Base-by-base conservation (phyloP, 2,113 vertebrate genomes). In the Malurus cyaneus region DNA sequence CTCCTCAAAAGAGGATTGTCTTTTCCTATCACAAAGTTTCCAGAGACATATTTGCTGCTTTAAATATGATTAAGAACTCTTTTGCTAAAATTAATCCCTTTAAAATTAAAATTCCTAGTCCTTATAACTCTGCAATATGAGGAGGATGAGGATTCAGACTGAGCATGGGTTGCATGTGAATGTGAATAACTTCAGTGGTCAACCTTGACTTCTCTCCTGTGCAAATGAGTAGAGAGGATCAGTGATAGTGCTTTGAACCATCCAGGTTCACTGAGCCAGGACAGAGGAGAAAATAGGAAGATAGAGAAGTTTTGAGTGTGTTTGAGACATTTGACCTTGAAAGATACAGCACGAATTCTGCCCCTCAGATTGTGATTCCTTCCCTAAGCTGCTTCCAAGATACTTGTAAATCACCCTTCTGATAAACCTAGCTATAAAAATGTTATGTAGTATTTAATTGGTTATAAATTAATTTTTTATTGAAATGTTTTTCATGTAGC, bases 1-100 rank as follows among this genome's bases (percentile, higher is more conserved):
- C 9, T 92, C 28, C 72, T 94, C 31, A 79, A 28, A 89, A 86
- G 36, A 20, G 6, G n/a, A 80, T 34, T 94, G 70, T 95, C 14
- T 85, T 94, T 94, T 94, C 34, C 36, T 92, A 54, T 85, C 71
- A 77, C 52, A 41, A 85, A 91, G n/a, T 88, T 80, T 15, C 66
- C 80, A 74, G 56, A 92, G 56, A 80, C 52, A 34, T 71, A 31
- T 54, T 62, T 92, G 47, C n/a, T 12, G 50, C 32, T 88, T 71
- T 36, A 80, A 95, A 74, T 89, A 14, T 18, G n/a, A 60, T 24
- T 89, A 76, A 80, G 10, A 76, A 47, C 7, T 65, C 80, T 92
- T 61, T 61, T 88, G 31, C 44, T 53, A 49, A 79, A 72, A 81
- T 79, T 5, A 93, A 86, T 50, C 16, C 32, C 17, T 36, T 76